Base-by-base conservation (phyloP, 1,140 invertebrate species). In the Zophobas atratus region DNA sequence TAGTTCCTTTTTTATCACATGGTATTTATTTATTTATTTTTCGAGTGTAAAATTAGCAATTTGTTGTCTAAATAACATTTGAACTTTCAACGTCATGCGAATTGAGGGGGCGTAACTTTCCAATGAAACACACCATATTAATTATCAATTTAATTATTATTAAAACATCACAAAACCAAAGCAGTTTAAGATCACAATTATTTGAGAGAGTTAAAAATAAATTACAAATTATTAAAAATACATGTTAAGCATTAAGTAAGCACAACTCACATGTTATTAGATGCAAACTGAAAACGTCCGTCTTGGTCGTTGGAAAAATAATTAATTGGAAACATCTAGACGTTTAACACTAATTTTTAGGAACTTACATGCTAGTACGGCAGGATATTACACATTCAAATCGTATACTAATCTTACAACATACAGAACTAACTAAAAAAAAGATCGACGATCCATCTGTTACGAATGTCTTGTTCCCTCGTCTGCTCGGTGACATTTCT, bases 101-200 rank as follows among this genome's bases (percentile, higher is more conserved):
- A 20, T 20, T 20, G 20, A 20, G 20, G 20, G 20, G 20, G 20
- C 20, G 20, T 20, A 20, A 20, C 20, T 20, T 20, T 20, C 20
- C 20, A 20, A 2, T 2, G 0, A 63, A 63, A 63, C 36, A 20
- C 38, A 20, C 1, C 35, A 43, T n/a, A 67, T 67, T 67, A 67
- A 67, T 73, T 33, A 73, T 73, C 71, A 39, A 73, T 72, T 77
- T 77, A 77, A 57, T 77, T 48, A 57, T 77, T 48, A 48, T 46
- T 57, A 67, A 73, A 73, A 81, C 77, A 84, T 84, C 83, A 84
- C 83, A 84, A 82, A 83, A 84, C 79, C 81, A 81, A 81, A 83
- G 82, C 81, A 84, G 75, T 81, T 81, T 77, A 81, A 63, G 80
- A 84, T 84, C 82, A 84, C 83, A 83, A 82, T 82, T 82, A 82